Evolutionary conservation across 2,113 vertebrate species (phyloP).

Genomic region (Nerophis lumbriciformis): DNA sequence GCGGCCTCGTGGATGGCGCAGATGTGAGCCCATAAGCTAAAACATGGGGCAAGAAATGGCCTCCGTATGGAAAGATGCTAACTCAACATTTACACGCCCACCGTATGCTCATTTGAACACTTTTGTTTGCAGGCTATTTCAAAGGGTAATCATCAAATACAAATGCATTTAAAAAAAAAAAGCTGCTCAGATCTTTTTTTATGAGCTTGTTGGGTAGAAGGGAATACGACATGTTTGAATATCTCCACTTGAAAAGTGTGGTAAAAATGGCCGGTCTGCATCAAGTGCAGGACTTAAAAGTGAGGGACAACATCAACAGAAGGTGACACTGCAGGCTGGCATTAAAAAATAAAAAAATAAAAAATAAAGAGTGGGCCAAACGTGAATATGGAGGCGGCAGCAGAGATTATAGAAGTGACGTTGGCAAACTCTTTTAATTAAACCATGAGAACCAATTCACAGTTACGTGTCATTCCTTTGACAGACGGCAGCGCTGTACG

Average conservation of each 20-base stretch:
- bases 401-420: neutral
- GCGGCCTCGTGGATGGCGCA: neutral
- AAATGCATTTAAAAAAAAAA: neutral
- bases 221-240: constrained; percentile 18
- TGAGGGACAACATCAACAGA: constrained; percentile 22
- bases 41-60: constrained; percentile 22
- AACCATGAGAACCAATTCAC: too few relatives aligned
- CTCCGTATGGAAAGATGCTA: constrained; percentile 36
- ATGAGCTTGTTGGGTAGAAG: constrained; percentile 24
- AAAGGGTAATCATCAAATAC: constrained; percentile 1
- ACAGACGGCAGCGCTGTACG: too few relatives aligned
- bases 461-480: too few relatives aligned
- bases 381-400: constrained; percentile 16
- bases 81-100: constrained; percentile 21
- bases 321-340: constrained; percentile 25
- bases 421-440: too few relatives aligned
- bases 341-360: neutral
- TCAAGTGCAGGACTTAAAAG: constrained; percentile 1
- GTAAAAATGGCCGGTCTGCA: neutral
- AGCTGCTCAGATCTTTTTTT: constrained; percentile 23
- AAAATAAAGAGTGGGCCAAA: constrained; percentile 3
- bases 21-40: constrained; percentile 12
- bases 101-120: constrained; percentile 33
- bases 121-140: constrained; percentile 8
- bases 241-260: constrained; percentile 8